Conservation (phyloP, 23 tunicate genomes). For the Pegea sp. region DNA sequence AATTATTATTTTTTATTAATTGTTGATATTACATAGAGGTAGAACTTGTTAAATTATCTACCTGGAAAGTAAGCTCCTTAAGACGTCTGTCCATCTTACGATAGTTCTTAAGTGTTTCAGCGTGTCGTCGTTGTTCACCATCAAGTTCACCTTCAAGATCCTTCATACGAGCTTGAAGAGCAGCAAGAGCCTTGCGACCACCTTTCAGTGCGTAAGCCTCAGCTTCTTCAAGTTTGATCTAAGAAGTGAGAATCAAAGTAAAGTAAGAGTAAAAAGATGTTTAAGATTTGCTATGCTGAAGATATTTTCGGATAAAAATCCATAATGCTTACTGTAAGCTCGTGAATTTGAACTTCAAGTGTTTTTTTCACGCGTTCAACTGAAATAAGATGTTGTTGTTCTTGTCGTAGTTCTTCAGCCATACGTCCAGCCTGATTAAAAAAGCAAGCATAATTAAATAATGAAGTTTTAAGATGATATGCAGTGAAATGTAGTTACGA, state of each 20-base stretch:
- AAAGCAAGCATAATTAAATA: not conserved
- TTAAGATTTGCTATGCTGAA: too few relatives aligned
- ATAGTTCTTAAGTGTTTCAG: slow-evolving; percentile 80
- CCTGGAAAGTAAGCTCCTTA: slow-evolving; percentile 93
- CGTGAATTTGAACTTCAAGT: slow-evolving; percentile 80
- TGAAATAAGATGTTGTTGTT: slow-evolving; percentile 73
- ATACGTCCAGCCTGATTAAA: slow-evolving; percentile 65
- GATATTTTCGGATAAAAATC: too few relatives aligned
- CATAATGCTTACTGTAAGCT: slow-evolving; percentile 53
- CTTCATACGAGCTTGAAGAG: slow-evolving; percentile 72
- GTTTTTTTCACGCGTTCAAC: slow-evolving; percentile 77
- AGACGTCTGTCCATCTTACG: slow-evolving; percentile 89
- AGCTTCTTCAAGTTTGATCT: slow-evolving; percentile 93
- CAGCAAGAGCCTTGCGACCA: slow-evolving; percentile 86
- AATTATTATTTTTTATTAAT: too few relatives aligned
- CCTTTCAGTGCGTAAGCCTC: slow-evolving; percentile 92
- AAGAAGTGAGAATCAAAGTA: not conserved
- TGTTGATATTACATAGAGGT: too few relatives aligned
- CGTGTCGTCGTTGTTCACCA: slow-evolving; percentile 87
- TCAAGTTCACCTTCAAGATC: slow-evolving; percentile 84
- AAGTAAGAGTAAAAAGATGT: too few relatives aligned
- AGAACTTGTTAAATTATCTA: slow-evolving; percentile 1
- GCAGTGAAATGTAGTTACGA: not conserved
- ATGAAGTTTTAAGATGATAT: not conserved
- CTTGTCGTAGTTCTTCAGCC: slow-evolving; percentile 91